Evolutionary conservation across 2,113 vertebrate species (phyloP), one percentile per base, ranked within the genome.

Genomic region (Rynchops niger): DNA sequence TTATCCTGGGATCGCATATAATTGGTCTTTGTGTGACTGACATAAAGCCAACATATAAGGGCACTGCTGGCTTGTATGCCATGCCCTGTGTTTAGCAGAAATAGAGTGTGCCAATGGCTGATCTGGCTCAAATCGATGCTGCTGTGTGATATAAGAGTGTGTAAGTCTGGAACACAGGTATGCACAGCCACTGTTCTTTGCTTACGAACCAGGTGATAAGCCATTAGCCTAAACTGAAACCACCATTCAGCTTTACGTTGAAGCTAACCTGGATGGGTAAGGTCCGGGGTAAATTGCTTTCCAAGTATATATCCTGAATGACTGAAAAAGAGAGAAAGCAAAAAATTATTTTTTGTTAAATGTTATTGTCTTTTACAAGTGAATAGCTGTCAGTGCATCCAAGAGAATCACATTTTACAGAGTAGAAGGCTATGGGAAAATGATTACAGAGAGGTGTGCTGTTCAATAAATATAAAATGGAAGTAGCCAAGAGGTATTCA

Each of bases 371-470:
- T 89, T 85, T 59, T 71, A 8, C 10, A 67, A 71, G 29, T 12
- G 3, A 25, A 38, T 16, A 77, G 4, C 22, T 71, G 23, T 49
- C 34, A 61, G 11, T 71, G 9, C 1, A 1, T 40, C 22, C 40
- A 34, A 55, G 20, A 20, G 7, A 20, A 67, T 36, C 9, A 17
- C 29, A 26, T 67, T 55, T 79, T 63, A 3, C 1, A 1, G 25
- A 49, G 18, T 12, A 52, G 9, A 47, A 71, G 38, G 5, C 18
- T 15, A 8, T 3, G 9, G 15, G 9, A 40, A 61, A 30, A 19
- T 1, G 2, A 50, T 53, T 82, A 11, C 8, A 7, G 3, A 50
- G 27, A 32, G 8, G 1, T 55, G 17, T 62, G 16, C 6, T 11
- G 16, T 49, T 73, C 36, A 79, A 63, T 40, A 50, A 61, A 61